Percentiles rank a stretch among this genome's conserved stretches.
phyloP scores from a whole-genome alignment of 1,140 invertebrate genomes.

The Zaprionus lachaisei region DNA sequence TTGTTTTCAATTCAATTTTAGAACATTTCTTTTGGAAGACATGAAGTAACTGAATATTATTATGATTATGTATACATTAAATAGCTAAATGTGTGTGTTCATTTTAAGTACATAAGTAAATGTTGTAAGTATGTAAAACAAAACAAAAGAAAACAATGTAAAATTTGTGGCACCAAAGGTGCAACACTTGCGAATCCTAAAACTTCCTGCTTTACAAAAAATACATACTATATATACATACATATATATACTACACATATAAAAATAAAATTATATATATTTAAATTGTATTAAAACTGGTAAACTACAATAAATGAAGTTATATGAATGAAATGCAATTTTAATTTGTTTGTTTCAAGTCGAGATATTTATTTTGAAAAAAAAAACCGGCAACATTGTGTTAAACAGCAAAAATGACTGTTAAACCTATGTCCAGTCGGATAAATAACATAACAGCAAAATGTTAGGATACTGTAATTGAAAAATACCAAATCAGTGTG shows the following conservation, averaged over 20 bases:
- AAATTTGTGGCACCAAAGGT: slow-evolving; percentile 74
- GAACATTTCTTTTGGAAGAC: slow-evolving; percentile 61
- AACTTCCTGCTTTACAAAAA: slow-evolving; percentile 81
- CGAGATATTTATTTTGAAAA: too few relatives aligned
- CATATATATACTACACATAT: slow-evolving; percentile 48
- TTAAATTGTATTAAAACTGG: slow-evolving; percentile 70
- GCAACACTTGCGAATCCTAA: slow-evolving; percentile 76
- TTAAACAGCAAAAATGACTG: not conserved
- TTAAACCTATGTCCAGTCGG: not conserved
- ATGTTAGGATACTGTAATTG: not conserved
- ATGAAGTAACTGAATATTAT: slow-evolving; percentile 80
- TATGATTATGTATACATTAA: slow-evolving; percentile 70
- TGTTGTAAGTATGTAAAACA: slow-evolving; percentile 73
- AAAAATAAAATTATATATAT: slow-evolving; percentile 47
- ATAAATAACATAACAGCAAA: not conserved
- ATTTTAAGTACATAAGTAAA: slow-evolving; percentile 76
- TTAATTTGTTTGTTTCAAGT: too few relatives aligned
- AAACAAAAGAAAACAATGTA: slow-evolving; percentile 52
- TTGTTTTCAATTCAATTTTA: slow-evolving; percentile 66
- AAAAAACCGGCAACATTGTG: too few relatives aligned
- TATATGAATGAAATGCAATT: slow-evolving; percentile 52
- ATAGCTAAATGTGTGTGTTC: slow-evolving; percentile 82
- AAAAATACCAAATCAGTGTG: slow-evolving; percentile 1
- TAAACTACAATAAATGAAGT: slow-evolving; percentile 79
- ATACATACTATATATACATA: slow-evolving; percentile 44